Evolutionary conservation across 2,113 vertebrate genomes (phyloP).

Genomic region (Manacus vitellinus): DNA sequence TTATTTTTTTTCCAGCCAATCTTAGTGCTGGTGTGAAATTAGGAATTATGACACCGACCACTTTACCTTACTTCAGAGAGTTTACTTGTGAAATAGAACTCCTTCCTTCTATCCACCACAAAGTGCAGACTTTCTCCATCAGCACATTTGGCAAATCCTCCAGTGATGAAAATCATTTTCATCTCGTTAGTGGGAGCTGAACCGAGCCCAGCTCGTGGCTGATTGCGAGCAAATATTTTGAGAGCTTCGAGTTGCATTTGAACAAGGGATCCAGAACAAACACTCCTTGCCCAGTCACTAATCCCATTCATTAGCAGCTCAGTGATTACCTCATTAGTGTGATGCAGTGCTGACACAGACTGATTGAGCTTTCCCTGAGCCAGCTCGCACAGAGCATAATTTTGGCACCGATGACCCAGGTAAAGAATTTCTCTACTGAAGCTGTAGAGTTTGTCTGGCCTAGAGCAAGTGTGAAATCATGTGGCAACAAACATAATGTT

Average conservation of each 20-base stretch:
- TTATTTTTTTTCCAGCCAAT: background rate
- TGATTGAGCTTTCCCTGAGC: background rate
- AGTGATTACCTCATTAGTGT: constrained; percentile 45
- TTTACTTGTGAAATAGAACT: background rate
- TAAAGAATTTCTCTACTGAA: background rate
- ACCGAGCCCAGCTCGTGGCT: background rate
- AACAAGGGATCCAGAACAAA: constrained; percentile 37
- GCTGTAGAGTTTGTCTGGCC: background rate
- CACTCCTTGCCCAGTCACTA: constrained; percentile 11
- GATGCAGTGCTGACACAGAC: background rate
- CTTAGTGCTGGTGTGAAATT: background rate
- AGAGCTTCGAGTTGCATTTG: background rate
- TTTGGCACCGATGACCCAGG: background rate
- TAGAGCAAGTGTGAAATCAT: background rate
- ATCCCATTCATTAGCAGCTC: constrained; percentile 39
- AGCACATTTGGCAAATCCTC: background rate
- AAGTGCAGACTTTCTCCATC: background rate
- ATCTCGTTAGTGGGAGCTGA: background rate
- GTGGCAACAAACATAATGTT: background rate
- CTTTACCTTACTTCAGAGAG: background rate
- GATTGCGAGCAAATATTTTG: constrained; percentile 42
- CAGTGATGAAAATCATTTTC: background rate
- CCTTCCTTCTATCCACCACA: background rate
- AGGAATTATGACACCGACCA: background rate
- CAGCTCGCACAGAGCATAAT: background rate